These are phyloP conservation scores for Bombus superbus DNA, from an alignment of 1,140 invertebrate genomes.

Conservation along the genomic window DNA sequence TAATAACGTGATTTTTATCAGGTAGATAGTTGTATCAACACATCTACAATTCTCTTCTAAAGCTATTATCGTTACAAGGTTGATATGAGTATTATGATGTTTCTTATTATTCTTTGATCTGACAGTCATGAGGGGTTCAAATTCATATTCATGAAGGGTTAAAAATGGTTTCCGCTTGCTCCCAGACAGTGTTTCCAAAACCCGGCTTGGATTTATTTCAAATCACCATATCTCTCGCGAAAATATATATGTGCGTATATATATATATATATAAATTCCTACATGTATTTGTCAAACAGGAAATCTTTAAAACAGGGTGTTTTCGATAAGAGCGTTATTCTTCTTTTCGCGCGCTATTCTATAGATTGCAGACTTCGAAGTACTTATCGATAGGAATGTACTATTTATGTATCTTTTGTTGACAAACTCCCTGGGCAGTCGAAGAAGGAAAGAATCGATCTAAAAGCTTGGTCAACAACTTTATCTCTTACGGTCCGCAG, in stretches of 20 bases:
- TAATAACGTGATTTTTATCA: no score
- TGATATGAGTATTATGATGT: no score
- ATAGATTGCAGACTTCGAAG: not conserved
- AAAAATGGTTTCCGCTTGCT: not conserved
- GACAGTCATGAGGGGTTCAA: no score
- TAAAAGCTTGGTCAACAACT: constrained; percentile 31
- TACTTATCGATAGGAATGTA: not conserved
- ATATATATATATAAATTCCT: no score
- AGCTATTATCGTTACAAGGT: no score
- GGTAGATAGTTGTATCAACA: no score
- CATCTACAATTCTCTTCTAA: no score
- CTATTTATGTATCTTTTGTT: constrained; percentile 17
- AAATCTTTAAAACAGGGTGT: not conserved
- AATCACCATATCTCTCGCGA: no score
- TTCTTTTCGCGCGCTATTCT: not conserved
- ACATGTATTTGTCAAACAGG: not conserved
- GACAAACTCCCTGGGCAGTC: not conserved
- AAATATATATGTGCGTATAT: no score
- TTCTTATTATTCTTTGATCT: no score
- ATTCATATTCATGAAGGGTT: not conserved
- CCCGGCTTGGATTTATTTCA: not conserved
- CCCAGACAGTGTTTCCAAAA: not conserved
- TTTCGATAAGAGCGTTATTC: not conserved
- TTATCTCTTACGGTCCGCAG: constrained; percentile 31
- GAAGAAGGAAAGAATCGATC: not conserved